Evolutionary conservation across 1,140 invertebrate genomes (phyloP).

Genomic region (Drosophila bifasciata): DNA sequence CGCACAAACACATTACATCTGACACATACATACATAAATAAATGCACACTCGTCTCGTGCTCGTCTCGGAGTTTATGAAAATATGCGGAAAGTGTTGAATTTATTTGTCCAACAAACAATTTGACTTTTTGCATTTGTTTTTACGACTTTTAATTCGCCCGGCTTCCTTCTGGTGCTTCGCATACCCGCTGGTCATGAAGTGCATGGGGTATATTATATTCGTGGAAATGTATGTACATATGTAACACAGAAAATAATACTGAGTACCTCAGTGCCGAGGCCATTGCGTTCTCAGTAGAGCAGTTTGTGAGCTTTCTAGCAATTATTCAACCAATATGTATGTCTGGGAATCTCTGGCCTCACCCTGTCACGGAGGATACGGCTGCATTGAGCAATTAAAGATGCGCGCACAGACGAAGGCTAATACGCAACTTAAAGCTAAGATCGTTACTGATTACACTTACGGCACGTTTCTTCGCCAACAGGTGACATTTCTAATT

Average conservation of each 20-base stretch:
- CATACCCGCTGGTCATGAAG: too few relatives aligned
- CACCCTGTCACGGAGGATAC: slow-evolving; percentile 19
- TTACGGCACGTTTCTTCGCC: slow-evolving; percentile 19
- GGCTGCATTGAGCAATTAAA: neutral
- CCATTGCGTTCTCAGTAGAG: slow-evolving; percentile 2
- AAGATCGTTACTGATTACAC: neutral
- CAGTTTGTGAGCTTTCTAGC: slow-evolving; percentile 43
- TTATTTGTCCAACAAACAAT: slow-evolving; percentile 50
- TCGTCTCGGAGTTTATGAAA: slow-evolving; percentile 40
- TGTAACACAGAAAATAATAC: too few relatives aligned
- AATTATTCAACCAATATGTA: slow-evolving; percentile 57
- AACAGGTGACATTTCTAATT: slow-evolving; percentile 49
- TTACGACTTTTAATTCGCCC: slow-evolving; percentile 52
- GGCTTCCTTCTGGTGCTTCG: neutral
- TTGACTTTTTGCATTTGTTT: slow-evolving; percentile 43
- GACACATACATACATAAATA: slow-evolving; percentile 6
- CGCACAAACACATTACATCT: neutral
- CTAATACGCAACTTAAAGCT: neutral
- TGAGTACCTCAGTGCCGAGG: too few relatives aligned
- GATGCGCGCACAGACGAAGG: neutral
- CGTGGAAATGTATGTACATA: too few relatives aligned
- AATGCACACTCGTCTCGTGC: slow-evolving; percentile 6
- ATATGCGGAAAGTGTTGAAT: slow-evolving; percentile 60
- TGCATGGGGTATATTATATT: too few relatives aligned
- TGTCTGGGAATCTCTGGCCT: slow-evolving; percentile 28